Conservation (phyloP, 2,113 vertebrate species). For the Corydoras sp. region DNA sequence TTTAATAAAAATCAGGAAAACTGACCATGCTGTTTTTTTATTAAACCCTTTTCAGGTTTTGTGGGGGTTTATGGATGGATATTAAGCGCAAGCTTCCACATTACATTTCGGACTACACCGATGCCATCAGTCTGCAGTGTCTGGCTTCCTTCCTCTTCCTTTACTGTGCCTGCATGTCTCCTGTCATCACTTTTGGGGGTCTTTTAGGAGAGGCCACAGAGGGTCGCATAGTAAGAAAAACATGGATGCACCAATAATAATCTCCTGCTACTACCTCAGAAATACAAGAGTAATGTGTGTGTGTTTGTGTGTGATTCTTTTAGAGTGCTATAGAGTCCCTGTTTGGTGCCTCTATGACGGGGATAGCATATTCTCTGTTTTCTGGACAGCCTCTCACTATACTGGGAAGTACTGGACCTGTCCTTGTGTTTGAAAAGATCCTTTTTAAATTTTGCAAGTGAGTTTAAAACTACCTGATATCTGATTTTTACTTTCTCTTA, state of each 20-base stretch:
- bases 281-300: background rate
- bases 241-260: background rate
- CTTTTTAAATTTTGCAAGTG: conserved; percentile 99
- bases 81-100: conserved; percentile 93
- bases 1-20: background rate
- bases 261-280: background rate
- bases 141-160: conserved; percentile 98
- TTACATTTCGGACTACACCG: conserved; percentile 94
- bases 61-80: conserved; percentile 86
- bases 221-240: conserved; percentile 87
- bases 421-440: conserved; percentile 98
- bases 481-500: background rate
- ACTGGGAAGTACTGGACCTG: conserved; percentile 94
- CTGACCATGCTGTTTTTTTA: background rate
- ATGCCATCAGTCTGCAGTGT: conserved; percentile 94
- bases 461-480: conserved; percentile 46
- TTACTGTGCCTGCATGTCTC: conserved; percentile 99
- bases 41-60: conserved; percentile 68
- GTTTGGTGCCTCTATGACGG: conserved; percentile 98
- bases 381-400: conserved; percentile 96
- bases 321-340: conserved; percentile 98
- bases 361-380: conserved; percentile 94
- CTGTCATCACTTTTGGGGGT: conserved; percentile 97
- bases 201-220: conserved; percentile 96
- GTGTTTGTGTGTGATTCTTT: conserved; percentile 25